Percentiles rank a stretch among this genome's conserved stretches.
Evolutionary conservation across 2,888 invertebrate genomes (phyloP).

Genomic region (Tenodera sinensis): DNA sequence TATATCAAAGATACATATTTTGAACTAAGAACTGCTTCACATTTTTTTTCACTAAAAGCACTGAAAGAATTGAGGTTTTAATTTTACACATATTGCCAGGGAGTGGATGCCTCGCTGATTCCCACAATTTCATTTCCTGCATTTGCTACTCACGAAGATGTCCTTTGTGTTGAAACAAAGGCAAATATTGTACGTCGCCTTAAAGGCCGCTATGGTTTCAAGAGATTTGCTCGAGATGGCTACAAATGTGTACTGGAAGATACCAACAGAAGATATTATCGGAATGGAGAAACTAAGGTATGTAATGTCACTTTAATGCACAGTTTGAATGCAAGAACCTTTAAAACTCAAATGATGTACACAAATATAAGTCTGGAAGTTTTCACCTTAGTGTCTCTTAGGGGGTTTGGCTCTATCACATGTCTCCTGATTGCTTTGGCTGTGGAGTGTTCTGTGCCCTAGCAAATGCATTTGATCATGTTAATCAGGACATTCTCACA

Average conservation of each 20-base stretch:
- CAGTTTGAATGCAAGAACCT: no score
- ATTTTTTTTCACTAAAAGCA: no score
- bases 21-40: no score
- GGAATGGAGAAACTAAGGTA: slow-evolving; percentile 84
- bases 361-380: no score
- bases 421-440: no score
- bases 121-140: slow-evolving; percentile 96
- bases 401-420: no score
- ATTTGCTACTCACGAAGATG: slow-evolving; percentile 95
- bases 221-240: slow-evolving; percentile 91
- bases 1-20: not conserved
- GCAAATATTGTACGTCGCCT: slow-evolving; percentile 76
- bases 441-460: no score
- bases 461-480: no score
- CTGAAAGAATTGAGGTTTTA: no score
- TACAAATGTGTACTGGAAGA: slow-evolving; percentile 88
- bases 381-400: no score
- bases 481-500: no score
- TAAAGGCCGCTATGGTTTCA: slow-evolving; percentile 88
- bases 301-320: not conserved
- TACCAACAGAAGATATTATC: slow-evolving; percentile 68
- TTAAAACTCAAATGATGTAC: no score
- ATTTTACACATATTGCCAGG: slow-evolving; percentile 50
- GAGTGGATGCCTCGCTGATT: slow-evolving; percentile 87
- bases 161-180: slow-evolving; percentile 82